phyloP scores from a whole-genome alignment of 2,113 vertebrate species.

The Gila orcuttii region DNA sequence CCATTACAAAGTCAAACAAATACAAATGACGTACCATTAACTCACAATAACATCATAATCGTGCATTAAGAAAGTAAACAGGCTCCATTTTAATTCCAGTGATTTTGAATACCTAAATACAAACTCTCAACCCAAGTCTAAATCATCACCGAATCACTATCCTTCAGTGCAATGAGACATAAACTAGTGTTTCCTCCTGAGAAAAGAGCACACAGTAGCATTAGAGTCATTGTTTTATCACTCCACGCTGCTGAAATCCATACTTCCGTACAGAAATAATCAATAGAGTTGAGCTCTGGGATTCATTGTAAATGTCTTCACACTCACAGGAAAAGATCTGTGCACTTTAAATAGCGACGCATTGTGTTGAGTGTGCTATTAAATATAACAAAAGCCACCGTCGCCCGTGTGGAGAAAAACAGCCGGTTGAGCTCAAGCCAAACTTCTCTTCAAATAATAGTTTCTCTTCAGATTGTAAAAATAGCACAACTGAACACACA shows the following conservation, averaged over 20 bases:
- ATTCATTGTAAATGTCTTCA: background rate
- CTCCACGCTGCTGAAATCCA: background rate
- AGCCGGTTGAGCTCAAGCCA: background rate
- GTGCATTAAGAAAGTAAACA: background rate
- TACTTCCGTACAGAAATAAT: background rate
- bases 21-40: background rate
- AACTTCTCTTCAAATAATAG: background rate
- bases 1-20: background rate
- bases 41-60: background rate
- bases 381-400: background rate
- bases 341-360: constrained; percentile 10
- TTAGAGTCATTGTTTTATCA: constrained; percentile 3
- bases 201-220: background rate
- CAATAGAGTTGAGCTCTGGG: constrained; percentile 6
- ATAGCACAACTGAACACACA: background rate
- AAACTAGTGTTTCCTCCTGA: background rate
- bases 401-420: background rate
- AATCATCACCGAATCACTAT: background rate
- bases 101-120: background rate
- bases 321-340: constrained; percentile 24
- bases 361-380: constrained; percentile 15
- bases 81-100: background rate
- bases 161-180: background rate
- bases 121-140: background rate
- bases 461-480: background rate